Base-by-base conservation (phyloP, 2,888 invertebrate species). In the Stenolophus ochropezus region DNA sequence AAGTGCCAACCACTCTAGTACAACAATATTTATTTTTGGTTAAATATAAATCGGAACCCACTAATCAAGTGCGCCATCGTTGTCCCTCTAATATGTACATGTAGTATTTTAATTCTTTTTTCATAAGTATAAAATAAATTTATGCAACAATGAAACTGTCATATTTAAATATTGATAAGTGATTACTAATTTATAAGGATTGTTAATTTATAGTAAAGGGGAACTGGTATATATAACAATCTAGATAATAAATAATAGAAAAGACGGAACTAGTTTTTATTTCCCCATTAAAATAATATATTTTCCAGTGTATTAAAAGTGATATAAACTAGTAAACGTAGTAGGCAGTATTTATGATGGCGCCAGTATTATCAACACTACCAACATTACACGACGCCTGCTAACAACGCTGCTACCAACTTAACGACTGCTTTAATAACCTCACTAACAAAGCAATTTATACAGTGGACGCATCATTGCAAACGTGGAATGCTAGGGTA, bases 401-500 rank as follows among this genome's bases (percentile, higher is more conserved):
- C 21, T 56, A 6, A 21, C 21, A 42, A 21, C 56, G 20, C 56
- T 0, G 20, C 56, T 56, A 56, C 21, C 56, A 56, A 21, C 56
- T 21, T 56, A 56, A 56, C 56, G 56, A 56, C 56, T 56, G 20
- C 20, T 56, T 56, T 56, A 56, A 56, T 56, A 56, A 56, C 56
- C 18, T 56, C 56, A 56, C 18, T 18, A 56, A 20, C 20, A 21
- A 16, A 56, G 56, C 56, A 56, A 56, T 56, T 56, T 56, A 56
- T 20, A 8, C 21, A 20, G 11, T 56, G 18, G 56, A 56, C 20
- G 20, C 21, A 56, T 56, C 56, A 56, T 56, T 8, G 56, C 56
- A 4, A 56, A 56, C 6, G 3, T 56, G 11, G 20, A 56, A 16
- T 21, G 20, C 56, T 11, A 18, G 21, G 56, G 56, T 21, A 21